These are phyloP conservation scores for Microplitis manilae DNA, from an alignment of 2,888 invertebrate species.

Conservation along the genomic window DNA sequence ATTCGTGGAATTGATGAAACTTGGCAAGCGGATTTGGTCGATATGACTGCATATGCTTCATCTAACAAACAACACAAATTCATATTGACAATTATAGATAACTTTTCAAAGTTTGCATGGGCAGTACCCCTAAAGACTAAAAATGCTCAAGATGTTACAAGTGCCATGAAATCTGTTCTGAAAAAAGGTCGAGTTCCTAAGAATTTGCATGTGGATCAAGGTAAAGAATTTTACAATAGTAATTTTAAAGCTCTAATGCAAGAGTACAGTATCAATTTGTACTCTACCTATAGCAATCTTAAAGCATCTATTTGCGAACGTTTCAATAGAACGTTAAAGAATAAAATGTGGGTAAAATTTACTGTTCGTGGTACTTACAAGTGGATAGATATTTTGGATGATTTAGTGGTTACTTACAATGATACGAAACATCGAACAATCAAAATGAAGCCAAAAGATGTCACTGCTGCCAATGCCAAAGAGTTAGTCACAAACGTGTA, in stretches of 20 bases:
- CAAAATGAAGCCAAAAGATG: background rate
- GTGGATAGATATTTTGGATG: background rate
- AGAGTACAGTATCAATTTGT: slow-evolving; percentile 41
- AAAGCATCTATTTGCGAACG: slow-evolving; percentile 49
- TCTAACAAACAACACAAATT: slow-evolving; percentile 62
- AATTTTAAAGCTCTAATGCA: slow-evolving; percentile 40
- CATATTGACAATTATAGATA: slow-evolving; percentile 57
- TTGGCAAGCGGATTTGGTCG: slow-evolving; percentile 70
- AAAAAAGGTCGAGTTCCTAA: slow-evolving; percentile 36
- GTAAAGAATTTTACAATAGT: slow-evolving; percentile 54
- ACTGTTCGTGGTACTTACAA: background rate
- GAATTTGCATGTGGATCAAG: slow-evolving; percentile 51
- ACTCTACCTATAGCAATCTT: slow-evolving; percentile 49
- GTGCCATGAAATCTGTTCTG: slow-evolving; percentile 40
- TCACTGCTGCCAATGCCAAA: background rate
- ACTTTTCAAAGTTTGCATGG: slow-evolving; percentile 1
- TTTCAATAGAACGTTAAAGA: background rate
- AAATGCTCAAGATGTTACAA: slow-evolving; percentile 54
- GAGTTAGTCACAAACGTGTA: background rate
- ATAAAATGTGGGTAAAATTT: background rate
- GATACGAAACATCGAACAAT: background rate
- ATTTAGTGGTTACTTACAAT: background rate
- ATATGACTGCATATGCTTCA: slow-evolving; percentile 59
- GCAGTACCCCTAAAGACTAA: slow-evolving; percentile 62
- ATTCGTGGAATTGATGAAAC: slow-evolving; percentile 67